A percentile compares a stretch with the other conserved stretches of the same genome.
Conservation (phyloP, 2,888 invertebrate species). For the Opisthograptis luteolata region DNA sequence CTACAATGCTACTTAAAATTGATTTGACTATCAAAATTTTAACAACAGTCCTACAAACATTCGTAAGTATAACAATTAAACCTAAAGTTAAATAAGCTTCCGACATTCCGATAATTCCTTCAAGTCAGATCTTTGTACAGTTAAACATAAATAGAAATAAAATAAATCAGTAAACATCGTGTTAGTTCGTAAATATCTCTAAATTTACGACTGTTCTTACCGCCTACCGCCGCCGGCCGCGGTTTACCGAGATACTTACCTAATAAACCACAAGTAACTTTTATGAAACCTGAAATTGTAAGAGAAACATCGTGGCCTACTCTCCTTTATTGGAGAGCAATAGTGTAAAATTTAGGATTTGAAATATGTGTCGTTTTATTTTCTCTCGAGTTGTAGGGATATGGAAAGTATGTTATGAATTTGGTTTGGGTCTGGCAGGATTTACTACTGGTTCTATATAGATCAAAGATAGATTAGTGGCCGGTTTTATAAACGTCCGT, state of each 20-base stretch:
- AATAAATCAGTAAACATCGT: slow-evolving; percentile 30
- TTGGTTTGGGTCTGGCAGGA: too few species aligned
- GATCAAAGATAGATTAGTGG: too few species aligned
- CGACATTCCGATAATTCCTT: slow-evolving; percentile 17
- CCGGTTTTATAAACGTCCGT: too few species aligned
- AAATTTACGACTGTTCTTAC: slow-evolving; percentile 26
- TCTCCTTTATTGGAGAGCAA: slow-evolving; percentile 1
- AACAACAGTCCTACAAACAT: neutral
- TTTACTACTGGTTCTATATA: too few species aligned
- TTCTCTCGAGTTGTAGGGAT: too few species aligned
- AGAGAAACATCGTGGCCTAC: neutral
- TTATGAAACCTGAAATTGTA: slow-evolving; percentile 14
- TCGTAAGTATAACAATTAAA: neutral
- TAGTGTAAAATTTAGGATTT: too few species aligned
- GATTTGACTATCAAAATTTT: too few species aligned
- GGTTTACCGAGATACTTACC: slow-evolving; percentile 2
- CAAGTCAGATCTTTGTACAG: slow-evolving; percentile 8
- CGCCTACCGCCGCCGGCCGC: slow-evolving; percentile 30
- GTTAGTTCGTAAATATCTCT: slow-evolving; percentile 27
- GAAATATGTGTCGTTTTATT: too few species aligned
- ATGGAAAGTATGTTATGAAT: too few species aligned
- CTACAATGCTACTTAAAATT: too few species aligned
- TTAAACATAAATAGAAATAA: slow-evolving; percentile 29
- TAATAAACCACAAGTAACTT: slow-evolving; percentile 6
- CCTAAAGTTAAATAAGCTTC: slow-evolving; percentile 7